These are phyloP conservation scores for Phocides pigmalion DNA, from an alignment of 1,140 invertebrate genomes.

Conservation along the genomic window DNA sequence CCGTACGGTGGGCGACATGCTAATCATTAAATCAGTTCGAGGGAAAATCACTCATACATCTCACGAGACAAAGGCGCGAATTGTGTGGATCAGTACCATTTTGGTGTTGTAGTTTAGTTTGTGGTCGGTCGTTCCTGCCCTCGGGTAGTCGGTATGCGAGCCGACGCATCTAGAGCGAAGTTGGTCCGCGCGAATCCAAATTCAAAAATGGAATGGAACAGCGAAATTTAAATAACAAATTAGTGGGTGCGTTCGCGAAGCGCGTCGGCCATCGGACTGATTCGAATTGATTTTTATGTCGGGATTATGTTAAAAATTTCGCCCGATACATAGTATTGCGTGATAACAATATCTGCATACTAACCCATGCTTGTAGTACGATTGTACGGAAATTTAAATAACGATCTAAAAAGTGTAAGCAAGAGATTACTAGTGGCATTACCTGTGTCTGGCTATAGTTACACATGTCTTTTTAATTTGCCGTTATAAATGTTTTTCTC, in stretches of 20 bases:
- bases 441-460: too few species aligned
- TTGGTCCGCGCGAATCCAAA: constrained; percentile 53
- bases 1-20: constrained; percentile 37
- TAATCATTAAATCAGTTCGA: constrained; percentile 30
- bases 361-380: neutral
- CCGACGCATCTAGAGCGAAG: constrained; percentile 56
- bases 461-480: too few species aligned
- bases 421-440: too few species aligned
- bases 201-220: constrained; percentile 73
- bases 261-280: constrained; percentile 61
- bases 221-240: constrained; percentile 79
- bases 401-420: too few species aligned
- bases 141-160: constrained; percentile 52
- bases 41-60: constrained; percentile 17
- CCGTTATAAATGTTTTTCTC: neutral
- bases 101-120: constrained; percentile 15
- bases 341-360: neutral
- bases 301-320: constrained; percentile 45
- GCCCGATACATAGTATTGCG: constrained; percentile 12
- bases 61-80: constrained; percentile 29
- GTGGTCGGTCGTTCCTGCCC: constrained; percentile 47
- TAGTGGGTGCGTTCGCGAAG: constrained; percentile 69
- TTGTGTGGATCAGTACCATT: constrained; percentile 21
- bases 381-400: neutral
- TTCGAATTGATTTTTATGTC: constrained; percentile 44